Percentiles rank a stretch among this genome's conserved stretches.
Evolutionary conservation across 2,888 invertebrate species (phyloP).

Genomic region (Theodoxus fluviatilis): DNA sequence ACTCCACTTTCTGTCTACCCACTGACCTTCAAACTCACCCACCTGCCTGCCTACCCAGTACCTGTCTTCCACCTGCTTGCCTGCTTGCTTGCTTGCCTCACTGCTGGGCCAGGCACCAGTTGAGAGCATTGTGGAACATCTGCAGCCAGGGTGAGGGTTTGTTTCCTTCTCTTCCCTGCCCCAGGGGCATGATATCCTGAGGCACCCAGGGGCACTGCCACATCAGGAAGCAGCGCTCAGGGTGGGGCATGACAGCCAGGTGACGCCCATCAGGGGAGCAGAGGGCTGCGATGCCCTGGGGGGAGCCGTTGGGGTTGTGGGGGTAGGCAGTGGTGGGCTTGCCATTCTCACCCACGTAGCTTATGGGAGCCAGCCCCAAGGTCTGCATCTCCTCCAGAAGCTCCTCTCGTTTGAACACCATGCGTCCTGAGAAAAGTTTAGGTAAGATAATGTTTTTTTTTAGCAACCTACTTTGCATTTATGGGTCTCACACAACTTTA

Average conservation of each 20-base stretch:
- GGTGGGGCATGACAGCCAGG: conserved; percentile 98
- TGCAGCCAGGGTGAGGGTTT: conserved; percentile 85
- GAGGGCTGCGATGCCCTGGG: conserved; percentile 85
- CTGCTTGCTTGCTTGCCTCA: no score
- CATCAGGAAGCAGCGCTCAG: conserved; percentile 86
- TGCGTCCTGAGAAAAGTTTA: conserved; percentile 58
- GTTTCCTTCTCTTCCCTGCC: conserved; percentile 40
- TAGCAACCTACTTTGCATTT: no score
- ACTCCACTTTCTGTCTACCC: no score
- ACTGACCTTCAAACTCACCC: no score
- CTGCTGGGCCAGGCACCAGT: conserved; percentile 65
- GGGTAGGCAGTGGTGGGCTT: conserved; percentile 76
- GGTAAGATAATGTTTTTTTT: no score
- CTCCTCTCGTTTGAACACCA: conserved; percentile 67
- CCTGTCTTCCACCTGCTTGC: no score
- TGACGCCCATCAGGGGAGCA: conserved; percentile 91
- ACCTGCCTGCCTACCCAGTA: no score
- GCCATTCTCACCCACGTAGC: conserved; percentile 84
- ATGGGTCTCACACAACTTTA: no score
- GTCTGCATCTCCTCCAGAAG: conserved; percentile 55
- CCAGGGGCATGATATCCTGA: conserved; percentile 39
- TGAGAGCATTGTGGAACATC: conserved; percentile 86
- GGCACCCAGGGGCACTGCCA: conserved; percentile 81
- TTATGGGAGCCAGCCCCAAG: conserved; percentile 77
- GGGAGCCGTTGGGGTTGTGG: conserved; percentile 78